Conservation (phyloP, 2,797 vertebrate species). For the Heteromormyrus szaboi region DNA sequence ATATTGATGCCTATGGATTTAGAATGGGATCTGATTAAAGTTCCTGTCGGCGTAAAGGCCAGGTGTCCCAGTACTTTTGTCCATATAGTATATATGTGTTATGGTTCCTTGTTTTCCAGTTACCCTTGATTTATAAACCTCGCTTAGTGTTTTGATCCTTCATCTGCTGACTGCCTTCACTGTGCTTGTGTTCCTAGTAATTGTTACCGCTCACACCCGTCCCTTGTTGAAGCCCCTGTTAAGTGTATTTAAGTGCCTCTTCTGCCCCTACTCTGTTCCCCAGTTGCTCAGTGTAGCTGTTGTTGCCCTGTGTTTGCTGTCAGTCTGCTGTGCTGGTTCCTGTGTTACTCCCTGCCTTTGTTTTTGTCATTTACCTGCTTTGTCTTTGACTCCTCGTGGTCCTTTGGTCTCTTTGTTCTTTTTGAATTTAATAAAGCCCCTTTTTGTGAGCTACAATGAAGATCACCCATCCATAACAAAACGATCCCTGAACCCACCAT, state of each 20-base stretch:
- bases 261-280: not conserved
- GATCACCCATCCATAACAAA: not conserved
- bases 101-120: not conserved
- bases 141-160: not conserved
- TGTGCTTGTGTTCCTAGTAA: not conserved
- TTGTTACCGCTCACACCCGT: too few species aligned
- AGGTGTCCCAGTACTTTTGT: not conserved
- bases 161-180: not conserved
- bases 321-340: not conserved
- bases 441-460: not conserved
- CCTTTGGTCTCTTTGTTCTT: not conserved
- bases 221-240: too few species aligned
- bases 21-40: not conserved
- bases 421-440: not conserved
- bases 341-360: not conserved
- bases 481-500: not conserved
- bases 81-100: not conserved
- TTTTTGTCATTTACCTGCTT: not conserved
- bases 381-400: not conserved
- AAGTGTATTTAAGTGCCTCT: not conserved
- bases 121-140: not conserved
- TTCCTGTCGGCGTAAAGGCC: not conserved
- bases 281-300: not conserved
- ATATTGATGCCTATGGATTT: not conserved
- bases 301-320: not conserved